These are phyloP conservation scores for Sapayoa aenigma DNA, from an alignment of 2,113 vertebrate species.

Conservation along the genomic window DNA sequence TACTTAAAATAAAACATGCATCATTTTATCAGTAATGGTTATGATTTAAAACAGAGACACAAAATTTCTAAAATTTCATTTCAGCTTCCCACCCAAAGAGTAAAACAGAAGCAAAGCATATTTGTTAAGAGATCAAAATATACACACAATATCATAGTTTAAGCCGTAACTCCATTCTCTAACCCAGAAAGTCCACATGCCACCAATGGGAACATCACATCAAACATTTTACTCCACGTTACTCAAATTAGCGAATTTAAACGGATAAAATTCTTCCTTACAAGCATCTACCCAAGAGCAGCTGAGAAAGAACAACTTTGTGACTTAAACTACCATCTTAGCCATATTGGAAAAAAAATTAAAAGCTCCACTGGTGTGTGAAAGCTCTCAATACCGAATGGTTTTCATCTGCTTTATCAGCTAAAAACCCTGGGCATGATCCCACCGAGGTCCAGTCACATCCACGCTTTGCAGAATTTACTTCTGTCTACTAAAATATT, in stretches of 20 bases:
- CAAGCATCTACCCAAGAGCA: neutral
- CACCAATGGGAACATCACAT: neutral
- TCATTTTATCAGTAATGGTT: neutral
- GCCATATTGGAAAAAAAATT: neutral
- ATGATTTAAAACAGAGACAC: neutral
- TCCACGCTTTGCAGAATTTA: neutral
- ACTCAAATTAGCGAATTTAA: neutral
- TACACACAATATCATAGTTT: accelerated
- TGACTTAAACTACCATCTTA: neutral
- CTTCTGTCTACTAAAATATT: neutral
- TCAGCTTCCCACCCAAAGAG: neutral
- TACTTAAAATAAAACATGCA: slow-evolving; percentile 72
- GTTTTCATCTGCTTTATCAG: neutral
- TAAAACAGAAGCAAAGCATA: neutral
- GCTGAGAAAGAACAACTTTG: neutral
- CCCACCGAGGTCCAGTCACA: neutral
- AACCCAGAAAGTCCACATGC: neutral
- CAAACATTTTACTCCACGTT: neutral
- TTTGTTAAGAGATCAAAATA: neutral
- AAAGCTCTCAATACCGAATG: neutral
- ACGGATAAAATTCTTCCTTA: neutral
- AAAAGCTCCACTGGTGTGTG: neutral
- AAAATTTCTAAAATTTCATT: neutral
- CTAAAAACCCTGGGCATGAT: accelerated
- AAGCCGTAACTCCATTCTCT: neutral